A percentile compares a stretch with the other conserved stretches of the same genome.
phyloP scores from a whole-genome alignment of 2,797 vertebrate species.

The Coregonus sp. region DNA sequence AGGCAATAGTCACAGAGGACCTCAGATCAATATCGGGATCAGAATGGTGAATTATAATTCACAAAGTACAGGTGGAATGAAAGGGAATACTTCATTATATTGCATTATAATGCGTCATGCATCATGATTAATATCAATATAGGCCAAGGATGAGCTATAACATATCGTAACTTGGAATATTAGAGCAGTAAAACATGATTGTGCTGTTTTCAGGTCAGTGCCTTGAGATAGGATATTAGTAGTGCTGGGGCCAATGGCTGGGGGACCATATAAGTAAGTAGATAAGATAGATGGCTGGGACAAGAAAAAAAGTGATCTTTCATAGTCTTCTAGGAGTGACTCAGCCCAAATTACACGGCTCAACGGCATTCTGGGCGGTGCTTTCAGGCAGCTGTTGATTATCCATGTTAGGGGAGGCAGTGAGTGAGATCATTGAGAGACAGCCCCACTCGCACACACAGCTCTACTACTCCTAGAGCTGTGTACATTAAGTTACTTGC shows the following conservation, averaged over 20 bases:
- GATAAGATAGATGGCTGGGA: neutral
- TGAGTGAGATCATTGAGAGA: neutral
- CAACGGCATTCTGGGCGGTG: slow-evolving; percentile 49
- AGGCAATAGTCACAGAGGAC: neutral
- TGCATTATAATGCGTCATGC: neutral
- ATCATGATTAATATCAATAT: neutral
- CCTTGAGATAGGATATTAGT: neutral
- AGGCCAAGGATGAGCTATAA: neutral
- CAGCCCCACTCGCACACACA: neutral
- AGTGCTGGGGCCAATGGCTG: neutral
- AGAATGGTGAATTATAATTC: too few relatives aligned
- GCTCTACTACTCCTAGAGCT: neutral
- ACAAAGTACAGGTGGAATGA: neutral
- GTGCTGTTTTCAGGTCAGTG: neutral
- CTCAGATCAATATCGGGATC: neutral
- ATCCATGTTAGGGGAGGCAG: slow-evolving; percentile 16
- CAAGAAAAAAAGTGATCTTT: neutral
- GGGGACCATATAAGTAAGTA: neutral
- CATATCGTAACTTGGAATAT: neutral
- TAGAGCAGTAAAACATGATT: neutral
- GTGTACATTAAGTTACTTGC: slow-evolving; percentile 19
- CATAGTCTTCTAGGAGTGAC: slow-evolving; percentile 5
- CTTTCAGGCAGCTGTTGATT: slow-evolving; percentile 7
- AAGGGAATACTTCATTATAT: neutral
- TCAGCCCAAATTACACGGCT: slow-evolving; percentile 22